Conservation (phyloP, 2,888 invertebrate species). For the Lucinisca nassula region DNA sequence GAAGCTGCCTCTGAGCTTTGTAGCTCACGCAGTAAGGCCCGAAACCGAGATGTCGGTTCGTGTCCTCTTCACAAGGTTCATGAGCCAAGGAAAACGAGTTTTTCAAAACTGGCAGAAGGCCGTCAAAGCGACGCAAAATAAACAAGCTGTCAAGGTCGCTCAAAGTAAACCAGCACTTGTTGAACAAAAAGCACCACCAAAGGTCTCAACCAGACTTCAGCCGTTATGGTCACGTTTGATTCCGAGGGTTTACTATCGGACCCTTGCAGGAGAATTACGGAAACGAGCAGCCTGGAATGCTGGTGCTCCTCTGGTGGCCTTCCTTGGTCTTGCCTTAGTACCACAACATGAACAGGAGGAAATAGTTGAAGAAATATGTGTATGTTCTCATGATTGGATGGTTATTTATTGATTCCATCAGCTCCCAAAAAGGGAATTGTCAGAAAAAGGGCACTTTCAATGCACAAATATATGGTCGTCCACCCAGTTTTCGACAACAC, state of each 20-base stretch:
- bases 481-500: too few species aligned
- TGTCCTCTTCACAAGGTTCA: constrained; percentile 23
- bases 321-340: constrained; percentile 73
- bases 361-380: constrained; percentile 63
- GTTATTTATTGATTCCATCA: too few species aligned
- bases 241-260: constrained; percentile 60
- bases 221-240: constrained; percentile 44
- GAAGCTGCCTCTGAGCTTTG: not conserved
- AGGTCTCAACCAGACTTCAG: not conserved
- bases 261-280: constrained; percentile 69
- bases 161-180: not conserved
- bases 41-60: constrained; percentile 44
- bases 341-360: constrained; percentile 53
- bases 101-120: constrained; percentile 33
- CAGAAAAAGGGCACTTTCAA: too few species aligned
- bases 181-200: not conserved
- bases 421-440: too few species aligned
- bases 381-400: too few species aligned
- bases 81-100: constrained; percentile 55
- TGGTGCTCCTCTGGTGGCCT: constrained; percentile 70
- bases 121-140: constrained; percentile 54
- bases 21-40: constrained; percentile 41
- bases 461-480: too few species aligned
- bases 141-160: constrained; percentile 53
- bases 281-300: constrained; percentile 71